phyloP scores from a whole-genome alignment of 53 echinoderm and acorn worm genomes.

The Holothuria leucospilota region DNA sequence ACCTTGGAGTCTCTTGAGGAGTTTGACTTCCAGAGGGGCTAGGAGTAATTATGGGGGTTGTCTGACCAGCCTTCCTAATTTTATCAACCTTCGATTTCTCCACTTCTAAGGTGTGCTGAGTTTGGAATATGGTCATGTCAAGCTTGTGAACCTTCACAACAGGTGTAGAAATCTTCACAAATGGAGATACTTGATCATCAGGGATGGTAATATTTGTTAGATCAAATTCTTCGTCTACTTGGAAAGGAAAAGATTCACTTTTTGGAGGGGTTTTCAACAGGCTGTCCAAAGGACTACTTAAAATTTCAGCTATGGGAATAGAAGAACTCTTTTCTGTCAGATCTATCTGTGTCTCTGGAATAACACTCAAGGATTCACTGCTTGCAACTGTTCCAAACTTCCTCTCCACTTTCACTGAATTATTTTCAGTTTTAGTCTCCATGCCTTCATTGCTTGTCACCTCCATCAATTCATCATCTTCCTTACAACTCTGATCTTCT shows the following conservation, averaged over 20 bases:
- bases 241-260: constrained; percentile 19
- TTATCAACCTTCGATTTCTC: neutral
- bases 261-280: neutral
- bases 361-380: neutral
- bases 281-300: neutral
- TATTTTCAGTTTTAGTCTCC: too few species aligned
- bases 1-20: constrained; percentile 59
- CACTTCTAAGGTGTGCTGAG: neutral
- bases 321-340: constrained; percentile 1
- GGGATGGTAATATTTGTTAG: neutral
- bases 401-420: too few species aligned
- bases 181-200: constrained; percentile 4
- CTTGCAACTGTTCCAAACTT: neutral
- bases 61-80: neutral
- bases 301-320: too few species aligned
- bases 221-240: constrained; percentile 15
- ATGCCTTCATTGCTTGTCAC: too few species aligned
- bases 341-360: constrained; percentile 26
- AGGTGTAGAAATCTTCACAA: constrained; percentile 66
- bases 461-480: too few species aligned
- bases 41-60: neutral
- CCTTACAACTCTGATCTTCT: too few species aligned
- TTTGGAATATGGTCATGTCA: neutral
- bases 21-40: constrained; percentile 28
- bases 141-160: constrained; percentile 76